Base-by-base conservation (phyloP, 2,113 vertebrate species). In the Uropsilus gracilis region DNA sequence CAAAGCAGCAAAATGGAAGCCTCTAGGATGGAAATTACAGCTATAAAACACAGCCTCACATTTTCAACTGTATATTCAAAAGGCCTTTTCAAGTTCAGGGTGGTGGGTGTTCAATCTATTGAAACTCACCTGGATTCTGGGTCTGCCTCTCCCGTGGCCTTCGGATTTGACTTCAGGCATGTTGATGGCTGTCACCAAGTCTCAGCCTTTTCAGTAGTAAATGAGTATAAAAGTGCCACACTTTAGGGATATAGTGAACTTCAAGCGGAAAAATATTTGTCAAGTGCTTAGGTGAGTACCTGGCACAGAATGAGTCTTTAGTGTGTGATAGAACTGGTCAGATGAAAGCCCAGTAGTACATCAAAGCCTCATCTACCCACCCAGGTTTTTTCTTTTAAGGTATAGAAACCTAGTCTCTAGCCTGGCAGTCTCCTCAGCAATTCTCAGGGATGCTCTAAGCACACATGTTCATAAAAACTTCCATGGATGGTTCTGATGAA, bases 1-100 rank as follows among this genome's bases (percentile, higher is more conserved):
- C 78, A 93, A 95, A 95, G 73, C 64, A 96, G 88, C 72, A 93
- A 94, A 97, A 95, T 32, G 87, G 96, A 91, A 91, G 80, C 44
- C 89, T 95, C 91, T 94, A 66, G 77, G 86, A 68, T 78, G 34
- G 72, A 97, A 96, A 91, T 92, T 91, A 88, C 37, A 95, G 53
- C 90, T 86, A 95, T 96, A 96, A 96, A 96, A 87, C 50, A 97
- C 24, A 87, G 66, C n/a, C 46, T 76, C 50, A 78, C 63, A 72
- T 89, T 95, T 93, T 76, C 83, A 92, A 77, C 75, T 89, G 34
- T 93, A 57, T 81, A 93, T 89, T 94, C 80, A 84, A 92, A 91
- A 64, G 78, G 28, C 30, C 73, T 69, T 94, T 89, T 91, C 42
- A 77, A 48, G 66, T 88, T 84, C 63, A 80, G 78, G n/a, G 57